Conservation (phyloP, 1,140 invertebrate species). For the Radopholus similis region DNA sequence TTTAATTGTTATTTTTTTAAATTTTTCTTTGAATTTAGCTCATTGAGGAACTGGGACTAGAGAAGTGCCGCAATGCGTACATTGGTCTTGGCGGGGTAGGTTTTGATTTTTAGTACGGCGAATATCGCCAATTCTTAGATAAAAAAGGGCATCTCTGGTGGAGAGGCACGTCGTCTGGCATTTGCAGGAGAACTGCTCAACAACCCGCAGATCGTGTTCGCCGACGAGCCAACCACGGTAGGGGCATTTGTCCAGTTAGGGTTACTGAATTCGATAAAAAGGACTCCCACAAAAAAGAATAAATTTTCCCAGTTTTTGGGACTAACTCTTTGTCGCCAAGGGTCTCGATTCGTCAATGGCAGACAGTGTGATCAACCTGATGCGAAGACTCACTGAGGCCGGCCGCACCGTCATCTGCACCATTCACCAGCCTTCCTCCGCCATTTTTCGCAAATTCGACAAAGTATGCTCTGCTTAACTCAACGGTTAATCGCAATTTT, state of each 20-base stretch:
- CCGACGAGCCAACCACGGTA: constrained; percentile 76
- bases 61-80: constrained; percentile 52
- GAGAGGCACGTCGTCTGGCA: constrained; percentile 63
- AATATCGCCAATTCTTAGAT: constrained; percentile 17
- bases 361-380: constrained; percentile 69
- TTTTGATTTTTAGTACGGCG: constrained; percentile 45
- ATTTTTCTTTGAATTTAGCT: constrained; percentile 35
- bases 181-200: constrained; percentile 68
- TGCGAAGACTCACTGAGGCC: constrained; percentile 66
- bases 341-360: constrained; percentile 77
- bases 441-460: constrained; percentile 76
- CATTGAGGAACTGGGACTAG: constrained; percentile 54
- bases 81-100: constrained; percentile 52
- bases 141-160: constrained; percentile 57
- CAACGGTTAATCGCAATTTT: background rate
- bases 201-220: constrained; percentile 74
- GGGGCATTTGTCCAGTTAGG: too few relatives aligned
- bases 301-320: background rate
- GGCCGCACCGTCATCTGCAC: constrained; percentile 77
- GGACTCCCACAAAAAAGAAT: too few relatives aligned
- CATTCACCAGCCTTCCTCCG: constrained; percentile 81
- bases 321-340: background rate
- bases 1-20: too few relatives aligned
- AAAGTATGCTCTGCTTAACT: constrained; percentile 25
- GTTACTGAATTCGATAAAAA: too few relatives aligned